Conservation (phyloP, 2,113 vertebrate genomes). For the Tragulus kanchil region DNA sequence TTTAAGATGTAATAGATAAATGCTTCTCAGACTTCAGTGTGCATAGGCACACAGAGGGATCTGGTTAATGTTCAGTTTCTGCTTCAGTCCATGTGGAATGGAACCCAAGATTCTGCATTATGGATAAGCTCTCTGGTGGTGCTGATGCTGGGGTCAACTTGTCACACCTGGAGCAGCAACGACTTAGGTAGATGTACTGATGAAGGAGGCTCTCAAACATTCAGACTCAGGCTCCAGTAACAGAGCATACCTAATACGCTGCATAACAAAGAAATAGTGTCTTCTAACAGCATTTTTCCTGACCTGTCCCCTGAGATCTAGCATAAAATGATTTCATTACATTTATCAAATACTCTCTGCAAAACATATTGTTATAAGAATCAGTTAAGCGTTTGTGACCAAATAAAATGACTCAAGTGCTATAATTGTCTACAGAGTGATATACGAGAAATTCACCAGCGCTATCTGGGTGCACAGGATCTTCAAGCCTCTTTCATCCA, state of each 20-base stretch:
- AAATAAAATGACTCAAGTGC: constrained; percentile 73
- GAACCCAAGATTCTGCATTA: background rate
- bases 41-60: background rate
- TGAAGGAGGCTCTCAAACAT: constrained; percentile 48
- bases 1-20: background rate
- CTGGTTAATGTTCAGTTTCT: background rate
- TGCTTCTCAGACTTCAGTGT: background rate
- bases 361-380: constrained; percentile 79
- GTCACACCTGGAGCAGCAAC: background rate
- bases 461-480: constrained; percentile 69
- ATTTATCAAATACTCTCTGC: constrained; percentile 78
- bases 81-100: background rate
- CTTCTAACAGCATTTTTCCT: constrained; percentile 69
- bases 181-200: background rate
- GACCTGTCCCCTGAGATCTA: constrained; percentile 53
- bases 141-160: background rate
- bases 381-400: constrained; percentile 74
- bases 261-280: constrained; percentile 66
- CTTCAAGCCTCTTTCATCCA: constrained; percentile 71
- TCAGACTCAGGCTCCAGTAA: constrained; percentile 20
- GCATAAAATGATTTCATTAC: constrained; percentile 76
- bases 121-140: background rate
- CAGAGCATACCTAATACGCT: constrained; percentile 11
- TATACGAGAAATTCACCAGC: constrained; percentile 70
- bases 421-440: constrained; percentile 76